phyloP scores from a whole-genome alignment of 2,888 invertebrate species.

The Caenorhabditis macrosperma region DNA sequence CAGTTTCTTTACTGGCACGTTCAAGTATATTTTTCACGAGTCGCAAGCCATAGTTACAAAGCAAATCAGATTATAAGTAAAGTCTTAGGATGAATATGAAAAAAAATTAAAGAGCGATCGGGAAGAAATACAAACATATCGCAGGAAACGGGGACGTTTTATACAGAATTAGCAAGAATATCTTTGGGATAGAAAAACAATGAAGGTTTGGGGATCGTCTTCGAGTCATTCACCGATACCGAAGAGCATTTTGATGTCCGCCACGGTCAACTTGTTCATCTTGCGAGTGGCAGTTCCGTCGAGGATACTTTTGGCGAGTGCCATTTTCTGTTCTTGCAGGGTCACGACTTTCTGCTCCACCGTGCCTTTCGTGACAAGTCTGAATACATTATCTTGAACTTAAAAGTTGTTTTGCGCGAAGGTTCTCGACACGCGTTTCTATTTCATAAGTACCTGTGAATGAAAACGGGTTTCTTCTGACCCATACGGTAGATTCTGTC shows the following conservation, averaged over 20 bases:
- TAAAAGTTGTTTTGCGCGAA: constrained; percentile 11
- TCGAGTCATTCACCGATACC: constrained; percentile 59
- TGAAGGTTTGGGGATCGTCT: too few relatives aligned
- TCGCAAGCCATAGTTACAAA: too few relatives aligned
- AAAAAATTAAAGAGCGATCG: too few relatives aligned
- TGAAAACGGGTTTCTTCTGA: constrained; percentile 87
- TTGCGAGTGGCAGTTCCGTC: constrained; percentile 75
- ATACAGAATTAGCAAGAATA: too few relatives aligned
- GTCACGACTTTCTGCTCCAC: constrained; percentile 90
- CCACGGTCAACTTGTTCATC: constrained; percentile 73
- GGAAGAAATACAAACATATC: too few relatives aligned
- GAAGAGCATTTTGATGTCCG: constrained; percentile 75
- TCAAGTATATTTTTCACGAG: too few relatives aligned
- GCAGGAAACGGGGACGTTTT: too few relatives aligned
- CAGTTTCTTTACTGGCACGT: too few relatives aligned
- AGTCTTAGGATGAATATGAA: too few relatives aligned
- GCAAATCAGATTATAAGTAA: too few relatives aligned
- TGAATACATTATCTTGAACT: too few relatives aligned
- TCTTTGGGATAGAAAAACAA: too few relatives aligned
- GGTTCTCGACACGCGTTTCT: constrained; percentile 71
- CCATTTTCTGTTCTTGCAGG: constrained; percentile 88
- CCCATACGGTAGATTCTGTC: constrained; percentile 94
- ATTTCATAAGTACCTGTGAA: constrained; percentile 93
- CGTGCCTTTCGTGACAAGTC: constrained; percentile 89
- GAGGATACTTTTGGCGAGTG: constrained; percentile 84